phyloP scores from a whole-genome alignment of 2,888 invertebrate species.

The Lasioglossum vierecki region DNA sequence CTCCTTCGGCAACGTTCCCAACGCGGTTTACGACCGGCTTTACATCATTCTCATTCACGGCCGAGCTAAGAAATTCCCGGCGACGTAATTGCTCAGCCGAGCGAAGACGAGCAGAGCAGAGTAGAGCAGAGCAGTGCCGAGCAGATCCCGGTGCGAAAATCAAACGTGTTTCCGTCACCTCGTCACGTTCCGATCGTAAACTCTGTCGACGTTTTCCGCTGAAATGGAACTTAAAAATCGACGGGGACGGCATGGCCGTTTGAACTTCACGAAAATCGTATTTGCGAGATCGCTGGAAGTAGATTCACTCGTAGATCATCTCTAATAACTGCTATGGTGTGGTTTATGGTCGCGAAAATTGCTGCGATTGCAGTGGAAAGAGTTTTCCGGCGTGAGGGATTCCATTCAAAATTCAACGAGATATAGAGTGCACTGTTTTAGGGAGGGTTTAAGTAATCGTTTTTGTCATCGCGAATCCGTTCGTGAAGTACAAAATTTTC shows the following conservation, averaged over 20 bases:
- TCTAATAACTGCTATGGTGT: not conserved
- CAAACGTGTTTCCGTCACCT: not conserved
- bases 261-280: not conserved
- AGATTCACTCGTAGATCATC: not conserved
- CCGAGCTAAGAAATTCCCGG: not conserved
- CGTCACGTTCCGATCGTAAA: slow-evolving; percentile 7
- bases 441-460: not conserved
- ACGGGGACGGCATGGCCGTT: not conserved
- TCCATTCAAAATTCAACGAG: not conserved
- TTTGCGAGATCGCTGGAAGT: not conserved
- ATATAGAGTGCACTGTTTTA: not conserved
- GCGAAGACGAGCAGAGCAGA: not conserved
- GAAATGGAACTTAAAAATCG: not conserved
- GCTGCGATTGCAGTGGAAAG: not conserved
- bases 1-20: not conserved
- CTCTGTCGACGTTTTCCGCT: not conserved
- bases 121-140: not conserved
- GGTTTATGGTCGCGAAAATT: not conserved
- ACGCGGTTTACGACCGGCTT: slow-evolving; percentile 7
- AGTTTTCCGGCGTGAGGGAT: not conserved
- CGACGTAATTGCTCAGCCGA: slow-evolving; percentile 3
- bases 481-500: not conserved
- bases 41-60: not conserved
- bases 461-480: not conserved
- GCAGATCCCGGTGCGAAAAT: not conserved